A percentile compares a stretch with the other conserved stretches of the same genome.
Evolutionary conservation across 1,140 invertebrate genomes (phyloP).

Genomic region (Paraescarpia echinospica): DNA sequence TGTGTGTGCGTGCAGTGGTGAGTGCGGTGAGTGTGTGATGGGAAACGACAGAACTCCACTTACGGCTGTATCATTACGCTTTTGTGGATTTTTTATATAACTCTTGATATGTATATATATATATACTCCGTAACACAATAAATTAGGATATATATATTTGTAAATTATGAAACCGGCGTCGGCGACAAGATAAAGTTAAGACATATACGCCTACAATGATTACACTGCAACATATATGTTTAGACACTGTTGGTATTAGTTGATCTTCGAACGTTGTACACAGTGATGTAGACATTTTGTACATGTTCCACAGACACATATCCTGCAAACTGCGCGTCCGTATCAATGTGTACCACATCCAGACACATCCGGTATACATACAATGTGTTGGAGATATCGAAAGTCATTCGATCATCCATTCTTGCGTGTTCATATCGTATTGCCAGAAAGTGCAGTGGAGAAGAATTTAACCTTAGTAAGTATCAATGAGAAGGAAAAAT

Average conservation of each 20-base stretch:
- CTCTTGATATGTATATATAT: too few relatives aligned
- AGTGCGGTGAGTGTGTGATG: too few relatives aligned
- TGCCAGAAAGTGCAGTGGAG: background rate
- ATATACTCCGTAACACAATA: too few relatives aligned
- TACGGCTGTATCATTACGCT: too few relatives aligned
- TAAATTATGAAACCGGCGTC: background rate
- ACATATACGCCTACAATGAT: background rate
- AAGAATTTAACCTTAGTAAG: background rate
- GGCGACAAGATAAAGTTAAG: background rate
- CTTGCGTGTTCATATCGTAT: background rate
- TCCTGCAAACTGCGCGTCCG: background rate
- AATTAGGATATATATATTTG: too few relatives aligned
- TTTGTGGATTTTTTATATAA: too few relatives aligned
- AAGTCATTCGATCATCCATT: background rate
- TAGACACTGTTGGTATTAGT: background rate
- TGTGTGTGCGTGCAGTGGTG: too few relatives aligned
- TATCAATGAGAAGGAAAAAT: background rate
- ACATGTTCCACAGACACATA: background rate
- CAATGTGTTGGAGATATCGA: background rate
- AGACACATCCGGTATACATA: background rate
- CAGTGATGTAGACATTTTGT: background rate
- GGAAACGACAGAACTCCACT: too few relatives aligned
- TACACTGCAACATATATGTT: background rate
- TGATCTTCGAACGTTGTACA: background rate
- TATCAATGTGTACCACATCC: background rate